phyloP scores from a whole-genome alignment of 92 coral and sea anemone species.

The Epizoanthus scotinus region DNA sequence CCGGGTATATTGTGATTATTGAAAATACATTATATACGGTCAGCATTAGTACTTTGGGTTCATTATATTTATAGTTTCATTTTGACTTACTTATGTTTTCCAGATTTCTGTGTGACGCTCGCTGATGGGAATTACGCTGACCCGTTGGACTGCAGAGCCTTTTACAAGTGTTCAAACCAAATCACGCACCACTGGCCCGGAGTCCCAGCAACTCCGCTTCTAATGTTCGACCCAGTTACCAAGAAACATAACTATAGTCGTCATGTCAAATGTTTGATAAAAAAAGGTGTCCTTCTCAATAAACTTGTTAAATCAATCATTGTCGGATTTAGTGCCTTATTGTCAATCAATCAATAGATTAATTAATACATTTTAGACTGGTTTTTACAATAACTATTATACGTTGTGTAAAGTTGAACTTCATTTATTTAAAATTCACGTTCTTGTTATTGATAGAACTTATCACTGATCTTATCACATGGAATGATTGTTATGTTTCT shows the following conservation, averaged over 20 bases:
- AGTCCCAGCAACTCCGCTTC: not conserved
- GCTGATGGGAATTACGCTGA: conserved; percentile 31
- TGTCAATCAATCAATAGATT: no score
- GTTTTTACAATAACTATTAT: no score
- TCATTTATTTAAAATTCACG: no score
- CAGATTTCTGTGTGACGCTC: conserved; percentile 19
- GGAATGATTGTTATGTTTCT: no score
- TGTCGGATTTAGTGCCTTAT: not conserved
- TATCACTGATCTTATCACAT: no score
- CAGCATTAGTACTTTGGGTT: no score
- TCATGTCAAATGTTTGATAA: conserved; percentile 11
- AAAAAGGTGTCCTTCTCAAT: conserved; percentile 19
- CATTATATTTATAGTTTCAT: no score
- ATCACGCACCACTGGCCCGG: not conserved
- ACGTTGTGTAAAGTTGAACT: no score
- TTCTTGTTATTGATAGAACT: no score
- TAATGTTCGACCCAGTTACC: conserved; percentile 23
- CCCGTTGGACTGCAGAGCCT: conserved; percentile 31
- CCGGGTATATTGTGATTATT: no score
- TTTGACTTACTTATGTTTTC: not conserved
- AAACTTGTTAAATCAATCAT: not conserved
- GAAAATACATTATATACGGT: no score
- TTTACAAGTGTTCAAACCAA: conserved; percentile 23
- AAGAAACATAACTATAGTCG: not conserved
- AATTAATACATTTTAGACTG: no score